phyloP scores from a whole-genome alignment of 2,113 vertebrate species.

The Xenotilapia caudafasciata region DNA sequence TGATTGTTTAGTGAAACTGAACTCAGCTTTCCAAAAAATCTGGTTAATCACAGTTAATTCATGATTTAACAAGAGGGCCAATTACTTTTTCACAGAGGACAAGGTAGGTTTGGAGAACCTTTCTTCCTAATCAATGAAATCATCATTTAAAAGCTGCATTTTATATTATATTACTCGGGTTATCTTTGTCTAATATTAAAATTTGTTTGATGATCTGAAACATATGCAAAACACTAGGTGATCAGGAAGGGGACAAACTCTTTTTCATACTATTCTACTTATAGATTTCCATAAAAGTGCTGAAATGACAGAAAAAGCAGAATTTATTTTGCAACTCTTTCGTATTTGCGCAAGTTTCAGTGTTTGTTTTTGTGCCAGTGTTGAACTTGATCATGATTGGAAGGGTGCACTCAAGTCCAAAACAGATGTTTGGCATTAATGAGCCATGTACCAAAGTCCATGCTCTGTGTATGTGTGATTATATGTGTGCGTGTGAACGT shows the following conservation, averaged over 20 bases:
- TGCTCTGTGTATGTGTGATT: background rate
- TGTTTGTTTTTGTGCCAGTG: background rate
- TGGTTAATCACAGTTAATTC: background rate
- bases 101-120: background rate
- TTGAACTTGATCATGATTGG: background rate
- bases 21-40: background rate
- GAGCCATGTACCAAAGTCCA: constrained; percentile 1
- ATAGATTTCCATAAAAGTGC: background rate
- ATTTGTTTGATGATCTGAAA: background rate
- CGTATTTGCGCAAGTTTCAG: background rate
- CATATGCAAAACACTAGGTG: background rate
- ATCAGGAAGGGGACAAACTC: background rate
- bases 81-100: background rate
- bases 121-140: background rate
- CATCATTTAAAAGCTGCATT: background rate
- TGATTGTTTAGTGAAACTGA: background rate
- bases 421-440: constrained; percentile 60
- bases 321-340: background rate
- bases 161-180: background rate
- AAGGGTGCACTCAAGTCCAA: background rate
- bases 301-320: background rate
- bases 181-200: background rate
- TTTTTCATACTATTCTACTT: background rate
- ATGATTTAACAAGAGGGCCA: background rate
- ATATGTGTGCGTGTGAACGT: background rate